phyloP scores from a whole-genome alignment of 2,888 invertebrate genomes.

The Allacma fusca region DNA sequence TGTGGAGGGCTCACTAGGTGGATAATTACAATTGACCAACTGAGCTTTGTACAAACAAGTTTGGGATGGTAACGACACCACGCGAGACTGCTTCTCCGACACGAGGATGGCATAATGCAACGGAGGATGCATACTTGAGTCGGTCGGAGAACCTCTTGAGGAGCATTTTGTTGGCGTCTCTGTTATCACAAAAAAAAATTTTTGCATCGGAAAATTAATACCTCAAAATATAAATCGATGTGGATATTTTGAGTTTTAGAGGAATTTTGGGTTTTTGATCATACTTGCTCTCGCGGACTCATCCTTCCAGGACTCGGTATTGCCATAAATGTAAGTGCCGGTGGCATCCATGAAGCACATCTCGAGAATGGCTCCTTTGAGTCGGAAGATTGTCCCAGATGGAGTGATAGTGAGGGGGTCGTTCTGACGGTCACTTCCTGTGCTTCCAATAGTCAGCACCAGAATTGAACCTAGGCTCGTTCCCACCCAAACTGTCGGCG shows the following conservation, averaged over 20 bases:
- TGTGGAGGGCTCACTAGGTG: background rate
- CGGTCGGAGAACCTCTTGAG: constrained; percentile 63
- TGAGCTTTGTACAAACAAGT: constrained; percentile 93
- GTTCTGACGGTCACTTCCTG: constrained; percentile 80
- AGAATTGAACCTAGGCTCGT: constrained; percentile 96
- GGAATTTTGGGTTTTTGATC: too few species aligned
- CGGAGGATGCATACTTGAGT: constrained; percentile 69
- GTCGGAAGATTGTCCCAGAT: constrained; percentile 90
- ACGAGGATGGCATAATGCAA: constrained; percentile 92
- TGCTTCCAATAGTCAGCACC: constrained; percentile 86
- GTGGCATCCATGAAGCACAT: constrained; percentile 97
- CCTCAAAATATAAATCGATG: too few species aligned
- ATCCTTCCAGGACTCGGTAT: constrained; percentile 84
- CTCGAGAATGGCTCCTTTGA: constrained; percentile 92
- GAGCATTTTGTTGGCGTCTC: constrained; percentile 64
- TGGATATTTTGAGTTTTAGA: too few species aligned
- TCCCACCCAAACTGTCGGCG: constrained; percentile 95
- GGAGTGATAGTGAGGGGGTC: constrained; percentile 89
- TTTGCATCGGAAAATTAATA: too few species aligned
- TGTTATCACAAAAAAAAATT: constrained; percentile 46
- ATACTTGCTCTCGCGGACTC: constrained; percentile 69
- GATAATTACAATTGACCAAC: constrained; percentile 55
- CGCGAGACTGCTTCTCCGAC: constrained; percentile 93
- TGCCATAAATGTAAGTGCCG: constrained; percentile 88
- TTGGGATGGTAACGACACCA: constrained; percentile 93